Conservation (phyloP, 2,113 vertebrate genomes). For the Tachycineta bicolor region DNA sequence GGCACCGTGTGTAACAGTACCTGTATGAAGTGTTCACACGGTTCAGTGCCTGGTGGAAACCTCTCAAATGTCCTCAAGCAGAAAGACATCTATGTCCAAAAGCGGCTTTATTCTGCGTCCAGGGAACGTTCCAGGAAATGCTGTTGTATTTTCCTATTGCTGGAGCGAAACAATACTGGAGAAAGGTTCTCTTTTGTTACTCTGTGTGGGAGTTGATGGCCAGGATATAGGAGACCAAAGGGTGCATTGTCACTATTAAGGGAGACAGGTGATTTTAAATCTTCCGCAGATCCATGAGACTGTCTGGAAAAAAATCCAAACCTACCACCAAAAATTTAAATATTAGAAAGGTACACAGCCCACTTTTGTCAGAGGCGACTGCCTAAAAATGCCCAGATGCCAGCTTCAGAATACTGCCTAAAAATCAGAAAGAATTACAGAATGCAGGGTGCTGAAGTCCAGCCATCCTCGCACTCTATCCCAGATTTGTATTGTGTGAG, state of each 20-base stretch:
- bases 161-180: neutral
- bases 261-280: neutral
- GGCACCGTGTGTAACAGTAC: neutral
- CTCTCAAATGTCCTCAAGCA: neutral
- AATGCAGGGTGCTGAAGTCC: neutral
- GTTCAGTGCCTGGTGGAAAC: neutral
- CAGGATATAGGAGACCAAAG: neutral
- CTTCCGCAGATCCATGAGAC: neutral
- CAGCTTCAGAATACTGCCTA: neutral
- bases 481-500: neutral
- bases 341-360: neutral
- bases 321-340: neutral
- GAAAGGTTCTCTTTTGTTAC: neutral
- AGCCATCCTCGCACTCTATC: fast-evolving
- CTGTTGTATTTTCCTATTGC: neutral
- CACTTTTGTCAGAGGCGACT: neutral
- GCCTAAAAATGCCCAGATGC: neutral
- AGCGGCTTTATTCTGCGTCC: neutral
- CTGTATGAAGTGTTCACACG: neutral
- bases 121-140: neutral
- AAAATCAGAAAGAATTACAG: neutral
- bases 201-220: neutral
- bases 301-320: neutral
- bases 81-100: neutral
- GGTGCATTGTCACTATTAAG: neutral